Evolutionary conservation across 2,113 vertebrate species (phyloP).

Genomic region (Marcusenius ussheri): DNA sequence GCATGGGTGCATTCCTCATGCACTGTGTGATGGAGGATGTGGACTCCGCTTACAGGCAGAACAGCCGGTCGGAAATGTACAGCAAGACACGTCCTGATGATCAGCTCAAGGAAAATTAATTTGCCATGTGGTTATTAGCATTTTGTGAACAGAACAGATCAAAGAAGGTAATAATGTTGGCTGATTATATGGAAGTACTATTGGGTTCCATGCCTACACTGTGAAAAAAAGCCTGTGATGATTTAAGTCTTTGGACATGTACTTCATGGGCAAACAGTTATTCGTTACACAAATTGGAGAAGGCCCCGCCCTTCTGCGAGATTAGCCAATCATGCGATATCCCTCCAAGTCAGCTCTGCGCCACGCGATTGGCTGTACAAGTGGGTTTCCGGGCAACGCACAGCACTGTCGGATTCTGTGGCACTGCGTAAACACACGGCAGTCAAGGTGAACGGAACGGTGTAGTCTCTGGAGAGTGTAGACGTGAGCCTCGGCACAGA

Average conservation of each 20-base stretch:
- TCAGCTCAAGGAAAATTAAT: not conserved
- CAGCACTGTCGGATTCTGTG: not conserved
- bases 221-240: not conserved
- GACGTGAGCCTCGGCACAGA: not conserved
- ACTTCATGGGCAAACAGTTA: not conserved
- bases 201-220: too few relatives aligned
- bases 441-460: not conserved
- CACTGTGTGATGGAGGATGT: not conserved
- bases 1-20: not conserved
- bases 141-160: not conserved
- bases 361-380: not conserved
- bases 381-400: not conserved
- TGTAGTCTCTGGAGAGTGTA: not conserved
- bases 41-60: not conserved
- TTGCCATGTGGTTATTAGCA: not conserved
- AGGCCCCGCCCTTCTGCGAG: not conserved
- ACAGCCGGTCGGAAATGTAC: not conserved
- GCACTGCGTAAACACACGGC: not conserved
- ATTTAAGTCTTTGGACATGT: not conserved
- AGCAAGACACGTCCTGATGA: not conserved
- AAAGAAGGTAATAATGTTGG: not conserved
- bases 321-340: not conserved
- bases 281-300: not conserved
- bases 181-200: not conserved
- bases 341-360: not conserved